Evolutionary conservation across 2,113 vertebrate species (phyloP).

Genomic region (Cheirogaleus medius): DNA sequence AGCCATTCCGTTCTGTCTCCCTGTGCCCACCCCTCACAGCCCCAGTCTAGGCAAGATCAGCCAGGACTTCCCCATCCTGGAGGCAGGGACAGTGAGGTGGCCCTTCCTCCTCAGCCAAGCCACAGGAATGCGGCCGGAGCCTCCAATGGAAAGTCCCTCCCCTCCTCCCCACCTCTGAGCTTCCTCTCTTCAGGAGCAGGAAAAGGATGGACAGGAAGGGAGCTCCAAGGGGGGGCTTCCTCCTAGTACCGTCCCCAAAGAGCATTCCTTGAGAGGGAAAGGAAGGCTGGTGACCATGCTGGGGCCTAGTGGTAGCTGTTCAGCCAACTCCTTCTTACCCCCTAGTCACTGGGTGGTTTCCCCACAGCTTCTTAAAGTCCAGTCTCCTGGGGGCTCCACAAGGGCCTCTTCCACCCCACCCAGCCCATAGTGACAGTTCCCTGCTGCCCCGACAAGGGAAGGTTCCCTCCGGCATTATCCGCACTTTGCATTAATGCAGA

Average conservation of each 20-base stretch:
- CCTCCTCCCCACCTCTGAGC: not conserved
- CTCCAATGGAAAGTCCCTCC: constrained; percentile 63
- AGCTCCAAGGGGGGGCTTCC: not conserved
- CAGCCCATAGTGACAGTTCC: not conserved
- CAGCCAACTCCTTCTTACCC: not conserved
- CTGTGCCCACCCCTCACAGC: not conserved
- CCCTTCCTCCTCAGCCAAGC: constrained; percentile 46
- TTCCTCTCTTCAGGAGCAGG: constrained; percentile 53
- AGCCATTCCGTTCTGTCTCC: not conserved
- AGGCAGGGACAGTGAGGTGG: not conserved
- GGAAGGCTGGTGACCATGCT: not conserved
- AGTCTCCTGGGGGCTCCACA: not conserved
- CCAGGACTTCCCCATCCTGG: not conserved
- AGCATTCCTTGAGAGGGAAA: not conserved
- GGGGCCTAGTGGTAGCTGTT: not conserved
- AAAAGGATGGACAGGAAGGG: constrained; percentile 47
- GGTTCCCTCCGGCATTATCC: not conserved
- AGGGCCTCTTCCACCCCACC: not conserved
- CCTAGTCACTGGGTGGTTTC: not conserved
- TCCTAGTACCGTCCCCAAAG: not conserved
- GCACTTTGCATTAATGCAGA: not conserved
- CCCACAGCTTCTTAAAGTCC: not conserved
- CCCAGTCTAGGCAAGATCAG: not conserved
- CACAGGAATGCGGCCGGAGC: constrained; percentile 62
- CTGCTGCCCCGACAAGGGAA: too few species aligned